A percentile compares a stretch with the other conserved stretches of the same genome.
phyloP scores from a whole-genome alignment of 2,797 vertebrate genomes.

The Sebastes trivittatus region DNA sequence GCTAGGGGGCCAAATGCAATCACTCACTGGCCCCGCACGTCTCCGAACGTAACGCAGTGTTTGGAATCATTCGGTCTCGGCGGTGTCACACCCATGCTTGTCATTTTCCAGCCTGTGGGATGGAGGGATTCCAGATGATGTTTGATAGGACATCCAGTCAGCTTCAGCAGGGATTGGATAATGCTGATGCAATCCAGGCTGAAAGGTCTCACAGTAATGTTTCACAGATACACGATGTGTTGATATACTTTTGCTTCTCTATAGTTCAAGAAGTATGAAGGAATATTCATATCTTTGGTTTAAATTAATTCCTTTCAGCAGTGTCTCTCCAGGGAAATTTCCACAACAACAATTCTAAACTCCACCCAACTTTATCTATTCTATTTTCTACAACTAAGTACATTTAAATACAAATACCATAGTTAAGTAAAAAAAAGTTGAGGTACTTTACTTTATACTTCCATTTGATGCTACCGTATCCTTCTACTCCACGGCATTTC shows the following conservation, averaged over 20 bases:
- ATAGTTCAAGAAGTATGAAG: not conserved
- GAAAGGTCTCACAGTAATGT: conserved; percentile 5
- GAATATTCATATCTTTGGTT: not conserved
- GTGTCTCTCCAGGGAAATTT: not conserved
- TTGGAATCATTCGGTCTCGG: conserved; percentile 30
- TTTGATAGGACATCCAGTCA: conserved; percentile 11
- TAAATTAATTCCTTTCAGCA: not conserved
- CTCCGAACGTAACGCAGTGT: conserved; percentile 28
- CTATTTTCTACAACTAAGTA: not conserved
- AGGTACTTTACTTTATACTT: not conserved
- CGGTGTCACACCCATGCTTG: not conserved
- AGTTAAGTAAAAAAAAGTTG: not conserved
- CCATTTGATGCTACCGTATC: not conserved
- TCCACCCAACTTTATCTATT: not conserved
- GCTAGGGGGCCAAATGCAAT: conserved; percentile 33
- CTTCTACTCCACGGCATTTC: not conserved
- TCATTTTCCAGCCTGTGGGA: not conserved
- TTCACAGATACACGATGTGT: not conserved
- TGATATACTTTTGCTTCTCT: not conserved
- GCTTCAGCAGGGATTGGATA: conserved; percentile 1
- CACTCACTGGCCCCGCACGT: conserved; percentile 28
- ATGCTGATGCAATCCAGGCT: not conserved
- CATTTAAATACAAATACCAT: not conserved
- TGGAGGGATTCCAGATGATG: conserved; percentile 22
- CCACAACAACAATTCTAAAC: not conserved